Conservation (phyloP, 1,140 invertebrate species). For the Diabrotica virgifera region DNA sequence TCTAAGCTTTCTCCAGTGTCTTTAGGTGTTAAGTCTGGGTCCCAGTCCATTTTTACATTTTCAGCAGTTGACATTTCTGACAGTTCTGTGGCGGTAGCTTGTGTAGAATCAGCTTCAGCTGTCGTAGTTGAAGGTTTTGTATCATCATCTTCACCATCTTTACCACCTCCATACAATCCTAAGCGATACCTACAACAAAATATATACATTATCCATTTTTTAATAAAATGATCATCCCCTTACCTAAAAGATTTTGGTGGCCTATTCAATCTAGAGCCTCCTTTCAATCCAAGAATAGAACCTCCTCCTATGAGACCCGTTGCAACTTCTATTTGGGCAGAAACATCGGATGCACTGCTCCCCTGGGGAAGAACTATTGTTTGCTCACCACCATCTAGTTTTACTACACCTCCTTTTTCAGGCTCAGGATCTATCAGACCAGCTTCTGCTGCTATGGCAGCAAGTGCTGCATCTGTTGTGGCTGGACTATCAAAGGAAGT, state of each 20-base stretch:
- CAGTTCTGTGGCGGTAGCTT: slow-evolving; percentile 28
- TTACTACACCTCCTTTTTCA: slow-evolving; percentile 29
- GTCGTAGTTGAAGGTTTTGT: slow-evolving; percentile 25
- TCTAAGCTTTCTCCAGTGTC: not conserved
- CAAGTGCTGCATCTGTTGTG: slow-evolving; percentile 63
- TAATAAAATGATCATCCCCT: not conserved
- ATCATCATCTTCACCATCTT: slow-evolving; percentile 31
- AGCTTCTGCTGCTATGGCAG: slow-evolving; percentile 63
- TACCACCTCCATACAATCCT: slow-evolving; percentile 39
- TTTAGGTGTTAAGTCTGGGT: slow-evolving; percentile 7
- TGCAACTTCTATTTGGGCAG: slow-evolving; percentile 20
- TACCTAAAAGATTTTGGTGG: slow-evolving; percentile 26
- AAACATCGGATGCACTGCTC: slow-evolving; percentile 18
- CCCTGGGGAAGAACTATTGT: slow-evolving; percentile 17
- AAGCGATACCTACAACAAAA: slow-evolving; percentile 26
- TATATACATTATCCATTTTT: not conserved
- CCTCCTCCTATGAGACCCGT: slow-evolving; percentile 37
- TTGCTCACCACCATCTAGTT: slow-evolving; percentile 9
- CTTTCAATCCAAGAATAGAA: slow-evolving; percentile 38
- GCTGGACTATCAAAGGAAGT: slow-evolving; percentile 59
- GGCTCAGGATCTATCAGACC: slow-evolving; percentile 60
- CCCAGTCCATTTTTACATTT: slow-evolving; percentile 33
- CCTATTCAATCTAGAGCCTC: slow-evolving; percentile 29
- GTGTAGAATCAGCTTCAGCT: slow-evolving; percentile 30
- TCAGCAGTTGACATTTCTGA: slow-evolving; percentile 26